Evolutionary conservation across 2,888 invertebrate species (phyloP).

Genomic region (Clunio marinus): DNA sequence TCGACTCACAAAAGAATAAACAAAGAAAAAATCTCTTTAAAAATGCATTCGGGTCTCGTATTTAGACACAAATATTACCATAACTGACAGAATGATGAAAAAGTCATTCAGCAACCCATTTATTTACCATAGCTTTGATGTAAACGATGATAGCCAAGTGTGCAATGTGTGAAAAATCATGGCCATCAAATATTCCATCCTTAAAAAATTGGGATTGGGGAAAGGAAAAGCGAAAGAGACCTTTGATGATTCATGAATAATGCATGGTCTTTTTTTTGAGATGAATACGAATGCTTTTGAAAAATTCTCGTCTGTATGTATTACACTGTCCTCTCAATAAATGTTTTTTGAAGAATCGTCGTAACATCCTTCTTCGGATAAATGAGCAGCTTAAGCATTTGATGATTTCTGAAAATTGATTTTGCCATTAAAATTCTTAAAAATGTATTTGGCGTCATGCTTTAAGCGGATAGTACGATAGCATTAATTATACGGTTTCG

Average conservation of each 20-base stretch:
- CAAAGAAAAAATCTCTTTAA: too few relatives aligned
- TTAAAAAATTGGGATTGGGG: background rate
- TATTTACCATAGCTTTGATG: background rate
- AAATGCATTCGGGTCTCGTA: too few relatives aligned
- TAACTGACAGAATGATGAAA: too few relatives aligned
- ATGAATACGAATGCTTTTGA: background rate
- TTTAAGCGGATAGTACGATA: background rate
- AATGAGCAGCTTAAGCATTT: too few relatives aligned
- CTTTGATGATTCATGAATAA: constrained; percentile 2
- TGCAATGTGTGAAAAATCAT: constrained; percentile 11
- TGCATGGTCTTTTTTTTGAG: background rate
- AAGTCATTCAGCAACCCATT: too few relatives aligned
- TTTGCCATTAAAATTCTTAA: background rate
- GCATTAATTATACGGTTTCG: background rate
- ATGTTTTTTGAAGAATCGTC: too few relatives aligned
- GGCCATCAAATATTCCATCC: background rate
- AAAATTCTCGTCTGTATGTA: too few relatives aligned
- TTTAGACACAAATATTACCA: too few relatives aligned
- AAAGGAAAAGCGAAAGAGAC: background rate
- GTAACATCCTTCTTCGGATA: too few relatives aligned
- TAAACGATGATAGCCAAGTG: background rate
- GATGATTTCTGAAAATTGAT: background rate
- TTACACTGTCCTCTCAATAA: too few relatives aligned
- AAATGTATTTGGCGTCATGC: background rate
- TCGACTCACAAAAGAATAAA: too few relatives aligned